Conservation (phyloP, 2,797 vertebrate species). For the Thunnus albacares region DNA sequence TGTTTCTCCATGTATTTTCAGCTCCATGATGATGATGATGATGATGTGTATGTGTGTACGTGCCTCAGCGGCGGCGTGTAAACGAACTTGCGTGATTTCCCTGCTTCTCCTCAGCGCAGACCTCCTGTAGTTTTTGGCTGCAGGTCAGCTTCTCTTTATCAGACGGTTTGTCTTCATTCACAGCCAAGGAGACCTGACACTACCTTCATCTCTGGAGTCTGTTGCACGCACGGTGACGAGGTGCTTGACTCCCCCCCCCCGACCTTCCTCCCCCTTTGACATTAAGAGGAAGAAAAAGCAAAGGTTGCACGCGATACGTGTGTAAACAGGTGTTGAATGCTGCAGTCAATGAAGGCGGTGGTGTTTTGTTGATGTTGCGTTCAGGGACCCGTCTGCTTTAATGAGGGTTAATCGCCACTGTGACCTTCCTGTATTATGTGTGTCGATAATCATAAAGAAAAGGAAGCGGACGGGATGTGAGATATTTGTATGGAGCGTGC, state of each 20-base stretch:
- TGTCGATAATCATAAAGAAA: not conserved
- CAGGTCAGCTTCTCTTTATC: not conserved
- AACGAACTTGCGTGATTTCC: constrained; percentile 14
- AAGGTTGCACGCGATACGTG: no score
- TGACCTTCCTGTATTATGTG: constrained; percentile 2
- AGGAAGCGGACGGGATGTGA: no score
- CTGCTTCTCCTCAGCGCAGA: not conserved
- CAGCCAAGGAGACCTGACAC: no score
- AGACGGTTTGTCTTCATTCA: no score
- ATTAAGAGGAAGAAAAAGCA: not conserved
- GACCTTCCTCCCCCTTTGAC: not conserved
- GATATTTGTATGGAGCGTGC: not conserved
- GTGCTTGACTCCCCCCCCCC: no score
- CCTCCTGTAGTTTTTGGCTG: not conserved
- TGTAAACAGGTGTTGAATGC: not conserved
- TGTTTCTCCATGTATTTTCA: not conserved
- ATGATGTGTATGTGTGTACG: not conserved
- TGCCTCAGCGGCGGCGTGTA: not conserved
- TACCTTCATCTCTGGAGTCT: no score
- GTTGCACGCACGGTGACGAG: no score
- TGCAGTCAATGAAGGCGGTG: not conserved
- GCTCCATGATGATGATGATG: constrained; percentile 6
- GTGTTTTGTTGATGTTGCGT: constrained; percentile 3
- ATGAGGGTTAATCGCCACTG: not conserved
- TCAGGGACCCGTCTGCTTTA: constrained; percentile 13